These are phyloP conservation scores for Rhodeus uyekii DNA, from an alignment of 2,797 vertebrate species.

Conservation along the genomic window DNA sequence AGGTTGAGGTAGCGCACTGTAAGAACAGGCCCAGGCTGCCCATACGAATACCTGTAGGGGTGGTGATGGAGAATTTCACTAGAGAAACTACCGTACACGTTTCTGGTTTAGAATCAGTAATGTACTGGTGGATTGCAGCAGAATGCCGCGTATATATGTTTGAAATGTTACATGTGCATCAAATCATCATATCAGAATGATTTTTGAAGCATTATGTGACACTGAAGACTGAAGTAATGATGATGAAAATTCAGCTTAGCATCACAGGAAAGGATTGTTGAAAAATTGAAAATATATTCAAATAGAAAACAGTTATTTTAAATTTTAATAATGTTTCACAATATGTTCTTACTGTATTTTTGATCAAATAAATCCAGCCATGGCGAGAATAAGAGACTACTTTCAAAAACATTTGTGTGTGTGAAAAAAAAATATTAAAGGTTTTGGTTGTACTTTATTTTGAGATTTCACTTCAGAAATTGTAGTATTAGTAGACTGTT, in stretches of 20 bases:
- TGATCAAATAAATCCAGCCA: neutral
- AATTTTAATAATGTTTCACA: neutral
- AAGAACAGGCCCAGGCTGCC: constrained; percentile 82
- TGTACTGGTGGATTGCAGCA: neutral
- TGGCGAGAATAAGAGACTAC: neutral
- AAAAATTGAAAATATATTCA: neutral
- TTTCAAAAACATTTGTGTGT: neutral
- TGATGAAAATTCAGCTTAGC: too few relatives aligned
- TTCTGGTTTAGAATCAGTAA: too few relatives aligned
- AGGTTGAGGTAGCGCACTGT: constrained; percentile 82
- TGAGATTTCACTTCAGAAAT: too few relatives aligned
- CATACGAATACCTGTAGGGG: constrained; percentile 78
- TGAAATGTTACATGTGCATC: neutral
- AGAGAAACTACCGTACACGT: neutral
- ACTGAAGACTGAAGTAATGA: neutral
- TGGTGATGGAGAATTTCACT: neutral
- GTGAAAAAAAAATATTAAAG: too few relatives aligned
- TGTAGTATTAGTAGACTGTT: too few relatives aligned
- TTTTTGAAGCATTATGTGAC: neutral
- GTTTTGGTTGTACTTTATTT: too few relatives aligned
- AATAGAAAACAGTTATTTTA: neutral
- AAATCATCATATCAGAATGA: neutral
- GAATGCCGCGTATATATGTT: neutral
- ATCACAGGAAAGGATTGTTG: too few relatives aligned
- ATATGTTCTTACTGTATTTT: neutral